These are phyloP conservation scores for Andrena bicolor DNA, from an alignment of 2,888 invertebrate species.

Conservation along the genomic window DNA sequence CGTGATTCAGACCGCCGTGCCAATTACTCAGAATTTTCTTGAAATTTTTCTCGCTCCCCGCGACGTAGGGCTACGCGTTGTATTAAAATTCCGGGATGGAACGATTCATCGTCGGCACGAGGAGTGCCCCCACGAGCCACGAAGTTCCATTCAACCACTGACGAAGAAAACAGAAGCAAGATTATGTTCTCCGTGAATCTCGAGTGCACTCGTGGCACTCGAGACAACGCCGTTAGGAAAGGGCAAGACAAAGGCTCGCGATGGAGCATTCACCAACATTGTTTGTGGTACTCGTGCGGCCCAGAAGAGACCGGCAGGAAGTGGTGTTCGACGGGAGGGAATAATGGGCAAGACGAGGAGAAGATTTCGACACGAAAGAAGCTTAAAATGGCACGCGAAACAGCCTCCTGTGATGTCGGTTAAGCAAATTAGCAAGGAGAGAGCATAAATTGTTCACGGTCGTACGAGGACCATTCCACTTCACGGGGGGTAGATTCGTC, in stretches of 20 bases:
- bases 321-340: slow-evolving; percentile 44
- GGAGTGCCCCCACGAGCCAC: too few species aligned
- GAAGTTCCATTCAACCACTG: background rate
- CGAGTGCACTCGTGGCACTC: slow-evolving; percentile 59
- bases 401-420: slow-evolving; percentile 74
- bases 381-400: slow-evolving; percentile 19
- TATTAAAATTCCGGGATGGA: background rate
- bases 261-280: slow-evolving; percentile 64
- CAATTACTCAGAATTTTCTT: too few species aligned
- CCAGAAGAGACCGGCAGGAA: slow-evolving; percentile 64
- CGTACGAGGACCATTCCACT: slow-evolving; percentile 60
- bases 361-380: slow-evolving; percentile 29
- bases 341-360: slow-evolving; percentile 31
- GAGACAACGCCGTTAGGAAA: slow-evolving; percentile 60
- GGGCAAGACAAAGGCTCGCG: slow-evolving; percentile 64
- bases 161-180: slow-evolving; percentile 38
- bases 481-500: slow-evolving; percentile 77
- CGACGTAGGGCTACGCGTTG: too few species aligned
- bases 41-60: too few species aligned
- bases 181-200: slow-evolving; percentile 50
- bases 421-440: slow-evolving; percentile 78
- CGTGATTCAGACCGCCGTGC: background rate
- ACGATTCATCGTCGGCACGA: background rate
- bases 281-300: slow-evolving; percentile 47
- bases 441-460: slow-evolving; percentile 80